A percentile compares a stretch with the other conserved stretches of the same genome.
Conservation (phyloP, 2,888 invertebrate species). For the Kuschelorhynchus macadamiae region DNA sequence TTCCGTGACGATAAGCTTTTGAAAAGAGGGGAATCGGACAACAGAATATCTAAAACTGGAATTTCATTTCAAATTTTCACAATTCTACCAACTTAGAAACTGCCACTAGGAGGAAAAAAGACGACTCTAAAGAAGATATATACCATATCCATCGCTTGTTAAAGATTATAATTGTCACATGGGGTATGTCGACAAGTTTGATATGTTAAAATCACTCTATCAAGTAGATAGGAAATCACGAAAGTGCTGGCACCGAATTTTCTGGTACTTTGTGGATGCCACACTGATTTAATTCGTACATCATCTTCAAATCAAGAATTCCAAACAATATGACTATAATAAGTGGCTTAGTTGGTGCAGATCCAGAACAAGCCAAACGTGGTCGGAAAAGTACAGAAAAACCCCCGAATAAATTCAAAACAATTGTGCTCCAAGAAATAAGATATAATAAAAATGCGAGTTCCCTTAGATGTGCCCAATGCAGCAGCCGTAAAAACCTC, state of each 20-base stretch:
- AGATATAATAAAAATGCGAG: too few species aligned
- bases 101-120: slow-evolving; percentile 46
- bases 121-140: slow-evolving; percentile 49
- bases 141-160: slow-evolving; percentile 53
- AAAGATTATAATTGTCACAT: slow-evolving; percentile 58
- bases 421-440: too few species aligned
- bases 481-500: too few species aligned
- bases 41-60: slow-evolving; percentile 36
- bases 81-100: not conserved
- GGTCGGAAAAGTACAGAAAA: too few species aligned
- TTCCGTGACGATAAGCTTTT: too few species aligned
- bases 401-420: too few species aligned
- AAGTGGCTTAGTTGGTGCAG: too few species aligned
- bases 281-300: too few species aligned
- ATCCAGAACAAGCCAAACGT: too few species aligned
- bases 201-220: slow-evolving; percentile 57
- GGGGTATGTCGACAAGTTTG: slow-evolving; percentile 59
- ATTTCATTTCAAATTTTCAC: not conserved
- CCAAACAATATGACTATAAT: too few species aligned
- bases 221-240: slow-evolving; percentile 57
- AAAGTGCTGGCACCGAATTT: slow-evolving; percentile 58
- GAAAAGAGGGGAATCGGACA: slow-evolving; percentile 48
- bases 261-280: slow-evolving; percentile 56
- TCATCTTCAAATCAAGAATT: too few species aligned
- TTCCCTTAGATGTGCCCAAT: too few species aligned